A percentile compares a stretch with the other conserved stretches of the same genome.
These are phyloP conservation scores for Epinotia ramella DNA, from an alignment of 2,888 invertebrate genomes.

Conservation along the genomic window DNA sequence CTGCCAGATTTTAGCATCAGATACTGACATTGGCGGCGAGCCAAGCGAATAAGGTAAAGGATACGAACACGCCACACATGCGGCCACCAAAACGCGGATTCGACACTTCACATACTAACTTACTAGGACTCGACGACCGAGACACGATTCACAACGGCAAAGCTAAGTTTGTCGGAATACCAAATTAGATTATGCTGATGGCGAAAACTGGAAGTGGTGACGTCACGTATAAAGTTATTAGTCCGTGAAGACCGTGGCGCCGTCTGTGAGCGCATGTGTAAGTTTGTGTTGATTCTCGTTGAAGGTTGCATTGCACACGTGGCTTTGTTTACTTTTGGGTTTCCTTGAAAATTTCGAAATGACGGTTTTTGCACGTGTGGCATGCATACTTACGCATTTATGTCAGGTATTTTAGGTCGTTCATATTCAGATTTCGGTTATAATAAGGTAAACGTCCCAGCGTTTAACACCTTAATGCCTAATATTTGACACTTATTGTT, in stretches of 20 bases:
- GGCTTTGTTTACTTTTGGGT: slow-evolving; percentile 28
- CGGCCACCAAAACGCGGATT: neutral
- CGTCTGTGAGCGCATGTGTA: neutral
- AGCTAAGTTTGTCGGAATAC: slow-evolving; percentile 5
- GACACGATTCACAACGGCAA: slow-evolving; percentile 4
- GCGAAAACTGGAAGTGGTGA: slow-evolving; percentile 26
- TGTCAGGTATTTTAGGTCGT: neutral
- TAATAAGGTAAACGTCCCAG: no score
- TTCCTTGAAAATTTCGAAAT: slow-evolving; percentile 3
- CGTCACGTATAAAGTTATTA: slow-evolving; percentile 19
- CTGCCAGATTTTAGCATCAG: slow-evolving; percentile 28
- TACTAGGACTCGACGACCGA: neutral
- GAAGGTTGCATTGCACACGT: slow-evolving; percentile 38
- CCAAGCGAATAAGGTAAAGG: slow-evolving; percentile 39
- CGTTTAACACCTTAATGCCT: no score
- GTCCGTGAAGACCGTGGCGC: slow-evolving; percentile 12
- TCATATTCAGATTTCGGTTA: no score
- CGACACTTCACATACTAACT: slow-evolving; percentile 13
- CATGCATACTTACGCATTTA: neutral
- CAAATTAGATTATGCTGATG: slow-evolving; percentile 25
- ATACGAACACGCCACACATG: slow-evolving; percentile 20
- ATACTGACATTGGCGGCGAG: slow-evolving; percentile 27
- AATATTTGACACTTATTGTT: no score
- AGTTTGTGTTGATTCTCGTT: slow-evolving; percentile 29
- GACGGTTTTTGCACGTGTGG: neutral